These are phyloP conservation scores for Liparis tanakae DNA, from an alignment of 2,797 vertebrate species.

Conservation along the genomic window DNA sequence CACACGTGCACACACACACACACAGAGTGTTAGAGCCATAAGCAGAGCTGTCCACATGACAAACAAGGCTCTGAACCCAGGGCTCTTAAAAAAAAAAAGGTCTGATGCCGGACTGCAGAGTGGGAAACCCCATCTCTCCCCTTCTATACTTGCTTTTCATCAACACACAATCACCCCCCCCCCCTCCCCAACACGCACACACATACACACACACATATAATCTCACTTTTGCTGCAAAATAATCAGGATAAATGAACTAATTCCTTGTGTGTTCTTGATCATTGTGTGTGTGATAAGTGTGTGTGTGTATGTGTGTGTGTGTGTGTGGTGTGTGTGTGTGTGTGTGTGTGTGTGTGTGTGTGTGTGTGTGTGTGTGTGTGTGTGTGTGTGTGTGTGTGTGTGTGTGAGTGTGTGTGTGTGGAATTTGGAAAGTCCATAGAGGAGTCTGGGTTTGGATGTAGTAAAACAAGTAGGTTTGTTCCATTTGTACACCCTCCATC, in stretches of 20 bases:
- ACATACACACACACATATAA: conserved; percentile 7
- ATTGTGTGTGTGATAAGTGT: neutral
- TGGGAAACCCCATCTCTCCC: conserved; percentile 54
- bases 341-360: too few relatives aligned
- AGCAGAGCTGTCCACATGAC: conserved; percentile 63
- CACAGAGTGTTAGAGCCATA: conserved; percentile 26
- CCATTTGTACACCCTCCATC: neutral
- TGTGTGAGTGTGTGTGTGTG: neutral
- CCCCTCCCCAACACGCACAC: neutral
- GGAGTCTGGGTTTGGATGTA: neutral
- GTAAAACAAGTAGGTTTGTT: neutral
- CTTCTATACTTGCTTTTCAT: conserved; percentile 17
- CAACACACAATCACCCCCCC: neutral
- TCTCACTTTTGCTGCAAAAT: neutral
- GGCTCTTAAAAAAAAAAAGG: conserved; percentile 55
- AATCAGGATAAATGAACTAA: conserved; percentile 15
- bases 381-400: too few relatives aligned
- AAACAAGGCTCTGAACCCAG: conserved; percentile 55
- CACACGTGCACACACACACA: neutral
- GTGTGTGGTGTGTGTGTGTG: too few relatives aligned
- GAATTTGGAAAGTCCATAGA: neutral
- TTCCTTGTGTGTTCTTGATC: conserved; percentile 13
- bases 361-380: too few relatives aligned
- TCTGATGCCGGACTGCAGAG: conserved; percentile 44
- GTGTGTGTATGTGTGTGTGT: neutral